phyloP scores from a whole-genome alignment of 2,888 invertebrate genomes.

The Tiliacea citrago region DNA sequence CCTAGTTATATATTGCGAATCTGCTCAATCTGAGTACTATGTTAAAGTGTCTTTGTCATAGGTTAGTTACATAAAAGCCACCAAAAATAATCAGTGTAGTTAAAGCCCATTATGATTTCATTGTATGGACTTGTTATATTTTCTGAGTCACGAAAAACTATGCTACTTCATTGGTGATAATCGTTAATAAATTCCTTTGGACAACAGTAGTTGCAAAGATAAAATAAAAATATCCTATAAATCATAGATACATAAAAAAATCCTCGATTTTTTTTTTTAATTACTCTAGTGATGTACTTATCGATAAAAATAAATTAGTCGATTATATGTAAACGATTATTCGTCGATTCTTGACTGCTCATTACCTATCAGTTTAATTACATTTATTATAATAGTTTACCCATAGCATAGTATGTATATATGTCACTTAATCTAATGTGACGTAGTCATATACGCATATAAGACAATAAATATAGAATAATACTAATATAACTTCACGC shows the following conservation, averaged over 20 bases:
- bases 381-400: constrained; percentile 61
- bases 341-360: constrained; percentile 64
- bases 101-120: background rate
- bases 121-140: background rate
- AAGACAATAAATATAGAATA: constrained; percentile 71
- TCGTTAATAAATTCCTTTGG: constrained; percentile 22
- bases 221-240: constrained; percentile 22
- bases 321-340: constrained; percentile 64
- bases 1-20: constrained; percentile 13
- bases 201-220: constrained; percentile 39
- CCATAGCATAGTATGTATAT: constrained; percentile 64
- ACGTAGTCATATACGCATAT: constrained; percentile 63
- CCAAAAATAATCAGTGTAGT: background rate
- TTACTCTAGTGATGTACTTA: constrained; percentile 66
- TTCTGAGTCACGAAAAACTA: background rate
- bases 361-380: constrained; percentile 66
- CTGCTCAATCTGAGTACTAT: background rate
- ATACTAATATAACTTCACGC: constrained; percentile 76
- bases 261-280: constrained; percentile 39
- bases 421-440: constrained; percentile 60
- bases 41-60: background rate
- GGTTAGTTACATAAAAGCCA: background rate
- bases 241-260: constrained; percentile 44
- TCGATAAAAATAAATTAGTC: constrained; percentile 63
- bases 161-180: background rate